Evolutionary conservation across 2,888 invertebrate species (phyloP).

Genomic region (Adelognathus sp.): DNA sequence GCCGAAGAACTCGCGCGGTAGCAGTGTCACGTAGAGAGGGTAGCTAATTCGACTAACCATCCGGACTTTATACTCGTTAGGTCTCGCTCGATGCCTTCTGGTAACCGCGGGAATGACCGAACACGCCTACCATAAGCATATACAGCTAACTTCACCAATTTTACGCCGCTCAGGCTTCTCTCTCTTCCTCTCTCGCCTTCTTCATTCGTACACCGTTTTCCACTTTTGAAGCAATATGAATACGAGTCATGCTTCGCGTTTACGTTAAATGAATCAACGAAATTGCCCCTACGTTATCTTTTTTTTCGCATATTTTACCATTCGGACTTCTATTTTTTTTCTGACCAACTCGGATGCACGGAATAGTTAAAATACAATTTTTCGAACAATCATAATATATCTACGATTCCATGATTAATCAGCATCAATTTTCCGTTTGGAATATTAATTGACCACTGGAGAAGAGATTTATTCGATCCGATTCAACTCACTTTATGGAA

Average conservation of each 20-base stretch:
- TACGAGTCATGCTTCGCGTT: background rate
- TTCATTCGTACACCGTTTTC: slow-evolving; percentile 33
- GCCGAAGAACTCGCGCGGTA: slow-evolving; percentile 65
- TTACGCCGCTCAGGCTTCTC: slow-evolving; percentile 73
- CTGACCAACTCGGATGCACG: background rate
- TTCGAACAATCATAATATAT: too few relatives aligned
- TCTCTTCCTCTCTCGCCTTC: slow-evolving; percentile 42
- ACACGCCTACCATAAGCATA: slow-evolving; percentile 68
- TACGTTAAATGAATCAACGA: background rate
- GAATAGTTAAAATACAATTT: too few relatives aligned
- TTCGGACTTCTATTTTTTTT: slow-evolving; percentile 47
- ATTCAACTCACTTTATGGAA: too few relatives aligned
- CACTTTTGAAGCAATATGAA: background rate
- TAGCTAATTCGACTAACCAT: slow-evolving; percentile 74
- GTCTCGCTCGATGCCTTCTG: slow-evolving; percentile 34
- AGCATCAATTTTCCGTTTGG: too few relatives aligned
- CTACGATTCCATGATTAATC: too few relatives aligned
- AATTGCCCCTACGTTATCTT: background rate
- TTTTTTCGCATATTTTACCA: background rate
- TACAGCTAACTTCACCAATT: slow-evolving; percentile 72
- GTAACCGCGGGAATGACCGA: slow-evolving; percentile 64
- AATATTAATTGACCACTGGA: too few relatives aligned
- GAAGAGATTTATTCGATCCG: too few relatives aligned
- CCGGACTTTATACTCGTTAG: slow-evolving; percentile 71
- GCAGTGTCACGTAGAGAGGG: slow-evolving; percentile 71